Evolutionary conservation across 1,140 invertebrate species (phyloP), one percentile per base, ranked within the genome.

Genomic region (Drosophila micromelanica): DNA sequence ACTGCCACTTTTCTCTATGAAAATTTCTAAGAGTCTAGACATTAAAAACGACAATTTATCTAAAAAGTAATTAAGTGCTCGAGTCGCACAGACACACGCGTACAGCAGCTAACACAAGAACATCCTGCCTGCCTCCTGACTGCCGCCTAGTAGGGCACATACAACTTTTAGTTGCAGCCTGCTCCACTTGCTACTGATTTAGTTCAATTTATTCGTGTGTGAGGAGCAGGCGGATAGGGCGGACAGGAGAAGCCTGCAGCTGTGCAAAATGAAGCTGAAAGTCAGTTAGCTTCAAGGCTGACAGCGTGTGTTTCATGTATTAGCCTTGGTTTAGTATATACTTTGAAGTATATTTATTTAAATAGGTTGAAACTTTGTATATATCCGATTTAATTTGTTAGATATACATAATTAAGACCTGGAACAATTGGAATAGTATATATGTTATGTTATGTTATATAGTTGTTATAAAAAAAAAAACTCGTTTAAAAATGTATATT

Each of bases 21-120:
- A 78, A 79, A 89, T 77, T 80, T 89, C 79, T 78, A 51, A 60
- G 64, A 77, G 84, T 89, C 84, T 84, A 89, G 84, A 89, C 84
- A 87, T 87, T 89, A 89, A 84, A 89, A 89, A 89, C 76, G 85
- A 89, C 84, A 89, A 89, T 89, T 89, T 89, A 89, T 89, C 84
- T 89, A 84, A 79, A 89, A 89, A 89, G 84, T 89, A 89, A 89
- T 89, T 89, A 89, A 89, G 84, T 80, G 84, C 84, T 89, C 79
- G 84, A 84, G 76, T 78, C 70, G 51, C 69, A 76, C 60, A 80
- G 68, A 68, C 32, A n/a, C 42, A 54, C 42, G 35, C 45, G 12
- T 12, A 17, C 59, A 62, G 32, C 30, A 23, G 15, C 30, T 0
- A 17, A 30, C 38, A 57, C 40, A 37, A 45, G 30, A 40, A 30